Conservation (phyloP, 2,888 invertebrate genomes). For the Azorinus chamasolen region DNA sequence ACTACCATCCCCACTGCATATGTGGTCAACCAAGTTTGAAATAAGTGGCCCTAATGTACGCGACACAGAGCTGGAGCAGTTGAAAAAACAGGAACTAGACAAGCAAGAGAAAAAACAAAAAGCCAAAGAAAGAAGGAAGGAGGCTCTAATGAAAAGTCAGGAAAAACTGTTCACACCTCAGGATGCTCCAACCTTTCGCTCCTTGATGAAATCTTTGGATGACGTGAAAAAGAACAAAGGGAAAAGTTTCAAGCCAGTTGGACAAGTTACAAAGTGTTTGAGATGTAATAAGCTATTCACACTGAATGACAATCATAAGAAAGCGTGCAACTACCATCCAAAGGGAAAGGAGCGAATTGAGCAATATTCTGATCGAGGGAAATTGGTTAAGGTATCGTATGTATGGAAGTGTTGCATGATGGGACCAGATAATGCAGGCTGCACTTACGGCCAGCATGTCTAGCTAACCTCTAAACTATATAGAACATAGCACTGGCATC, state of each 20-base stretch:
- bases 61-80: constrained; percentile 43
- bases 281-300: constrained; percentile 83
- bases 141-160: constrained; percentile 37
- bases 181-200: constrained; percentile 65
- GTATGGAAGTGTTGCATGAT: constrained; percentile 83
- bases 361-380: constrained; percentile 79
- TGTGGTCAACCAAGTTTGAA: constrained; percentile 64
- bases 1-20: constrained; percentile 62
- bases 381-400: constrained; percentile 76
- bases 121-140: constrained; percentile 53
- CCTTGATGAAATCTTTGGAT: constrained; percentile 68
- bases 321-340: constrained; percentile 82
- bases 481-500: too few relatives aligned
- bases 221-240: constrained; percentile 64
- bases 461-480: too few relatives aligned
- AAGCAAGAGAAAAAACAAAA: constrained; percentile 49
- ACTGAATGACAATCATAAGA: constrained; percentile 81
- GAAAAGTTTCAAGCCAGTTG: constrained; percentile 63
- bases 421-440: constrained; percentile 78
- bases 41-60: constrained; percentile 42
- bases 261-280: constrained; percentile 81
- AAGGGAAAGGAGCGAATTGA: constrained; percentile 81
- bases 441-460: constrained; percentile 81
- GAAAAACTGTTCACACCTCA: constrained; percentile 23
- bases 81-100: constrained; percentile 38